These are phyloP conservation scores for Sakesphorus luctuosus DNA, from an alignment of 2,113 vertebrate species.

Conservation along the genomic window DNA sequence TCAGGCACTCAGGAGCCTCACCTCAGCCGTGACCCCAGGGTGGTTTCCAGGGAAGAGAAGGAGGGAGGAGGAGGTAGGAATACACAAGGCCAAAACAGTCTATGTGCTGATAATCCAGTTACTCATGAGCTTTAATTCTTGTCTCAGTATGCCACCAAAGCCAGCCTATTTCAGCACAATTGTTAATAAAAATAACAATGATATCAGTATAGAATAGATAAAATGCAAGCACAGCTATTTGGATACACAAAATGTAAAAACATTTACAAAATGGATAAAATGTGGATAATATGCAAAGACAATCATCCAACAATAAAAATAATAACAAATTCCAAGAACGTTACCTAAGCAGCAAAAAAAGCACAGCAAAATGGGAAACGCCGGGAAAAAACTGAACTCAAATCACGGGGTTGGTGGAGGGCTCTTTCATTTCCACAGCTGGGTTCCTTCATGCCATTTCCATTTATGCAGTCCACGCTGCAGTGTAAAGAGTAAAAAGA, in stretches of 20 bases:
- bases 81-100: neutral
- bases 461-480: rapidly evolving
- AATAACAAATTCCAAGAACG: neutral
- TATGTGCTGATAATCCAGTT: neutral
- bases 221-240: neutral
- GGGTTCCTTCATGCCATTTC: neutral
- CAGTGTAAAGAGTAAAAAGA: neutral
- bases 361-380: neutral
- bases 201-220: neutral
- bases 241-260: neutral
- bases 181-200: neutral
- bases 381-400: neutral
- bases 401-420: neutral
- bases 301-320: neutral
- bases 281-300: neutral
- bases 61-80: neutral
- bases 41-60: neutral
- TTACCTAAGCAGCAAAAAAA: neutral
- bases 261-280: neutral
- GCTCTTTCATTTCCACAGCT: neutral
- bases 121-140: neutral
- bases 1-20: neutral
- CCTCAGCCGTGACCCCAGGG: neutral
- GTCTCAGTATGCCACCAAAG: neutral
- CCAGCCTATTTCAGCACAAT: neutral